Evolutionary conservation across 1,140 invertebrate genomes (phyloP).

Genomic region (Nebria ingens): DNA sequence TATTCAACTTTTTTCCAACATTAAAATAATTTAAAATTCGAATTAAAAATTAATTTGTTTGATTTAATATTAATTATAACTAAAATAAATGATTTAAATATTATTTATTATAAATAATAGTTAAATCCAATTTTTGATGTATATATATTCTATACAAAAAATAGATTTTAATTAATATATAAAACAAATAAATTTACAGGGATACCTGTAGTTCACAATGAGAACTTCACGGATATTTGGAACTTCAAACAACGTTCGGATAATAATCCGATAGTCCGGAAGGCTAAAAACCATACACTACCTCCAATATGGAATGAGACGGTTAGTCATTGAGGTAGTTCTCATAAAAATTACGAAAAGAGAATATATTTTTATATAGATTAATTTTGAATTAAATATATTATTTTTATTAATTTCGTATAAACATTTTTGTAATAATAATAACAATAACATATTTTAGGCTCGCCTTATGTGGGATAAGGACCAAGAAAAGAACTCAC

Average conservation of each 20-base stretch:
- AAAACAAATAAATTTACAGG: too few species aligned
- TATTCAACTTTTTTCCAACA: too few species aligned
- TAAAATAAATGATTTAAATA: too few species aligned
- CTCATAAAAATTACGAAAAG: background rate
- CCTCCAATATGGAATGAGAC: slow-evolving; percentile 26
- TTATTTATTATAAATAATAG: too few species aligned
- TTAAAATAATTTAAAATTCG: too few species aligned
- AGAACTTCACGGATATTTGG: slow-evolving; percentile 26
- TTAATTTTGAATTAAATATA: background rate
- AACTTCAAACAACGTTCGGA: slow-evolving; percentile 27
- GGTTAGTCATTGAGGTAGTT: slow-evolving; percentile 28
- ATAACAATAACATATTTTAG: slow-evolving; percentile 15
- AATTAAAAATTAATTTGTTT: too few species aligned
- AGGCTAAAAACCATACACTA: slow-evolving; percentile 28
- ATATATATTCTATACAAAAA: too few species aligned
- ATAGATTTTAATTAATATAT: too few species aligned
- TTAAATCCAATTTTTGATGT: too few species aligned
- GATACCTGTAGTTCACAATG: slow-evolving; percentile 1
- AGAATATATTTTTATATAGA: background rate
- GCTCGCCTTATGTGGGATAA: slow-evolving; percentile 56
- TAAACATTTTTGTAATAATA: background rate
- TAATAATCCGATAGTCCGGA: slow-evolving; percentile 24
- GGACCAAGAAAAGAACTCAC: slow-evolving; percentile 52
- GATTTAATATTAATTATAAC: too few species aligned
- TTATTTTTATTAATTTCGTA: background rate